phyloP scores from a whole-genome alignment of 2,797 vertebrate genomes.

The Hoplostethus mediterraneus region DNA sequence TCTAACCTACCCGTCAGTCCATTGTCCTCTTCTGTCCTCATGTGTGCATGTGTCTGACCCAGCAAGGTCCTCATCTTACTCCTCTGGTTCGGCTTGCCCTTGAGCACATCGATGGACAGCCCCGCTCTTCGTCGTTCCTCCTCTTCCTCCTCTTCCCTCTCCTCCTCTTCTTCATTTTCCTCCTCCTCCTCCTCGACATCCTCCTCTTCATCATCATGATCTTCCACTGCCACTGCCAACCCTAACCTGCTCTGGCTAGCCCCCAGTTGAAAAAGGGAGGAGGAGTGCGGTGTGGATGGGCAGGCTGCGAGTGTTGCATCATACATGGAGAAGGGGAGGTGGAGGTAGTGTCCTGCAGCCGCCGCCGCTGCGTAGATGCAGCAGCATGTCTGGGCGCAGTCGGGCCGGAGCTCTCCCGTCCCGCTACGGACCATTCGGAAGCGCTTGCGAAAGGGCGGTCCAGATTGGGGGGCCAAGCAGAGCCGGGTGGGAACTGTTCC shows the following conservation, averaged over 20 bases:
- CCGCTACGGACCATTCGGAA: conserved; percentile 86
- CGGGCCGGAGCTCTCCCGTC: conserved; percentile 76
- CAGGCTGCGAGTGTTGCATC: conserved; percentile 82
- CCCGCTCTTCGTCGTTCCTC: conserved; percentile 60
- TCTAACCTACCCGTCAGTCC: conserved; percentile 46
- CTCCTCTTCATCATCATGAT: conserved; percentile 66
- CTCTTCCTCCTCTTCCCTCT: conserved; percentile 58
- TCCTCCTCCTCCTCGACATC: conserved; percentile 65
- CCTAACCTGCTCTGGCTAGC: conserved; percentile 72
- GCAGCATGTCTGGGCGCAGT: conserved; percentile 92
- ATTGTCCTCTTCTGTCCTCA: conserved; percentile 61
- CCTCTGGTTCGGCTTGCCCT: conserved; percentile 58
- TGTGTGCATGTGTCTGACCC: conserved; percentile 40
- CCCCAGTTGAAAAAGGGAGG: conserved; percentile 79
- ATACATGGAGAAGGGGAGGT: conserved; percentile 90
- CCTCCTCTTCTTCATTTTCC: conserved; percentile 53
- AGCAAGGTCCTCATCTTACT: conserved; percentile 62
- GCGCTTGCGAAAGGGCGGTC: conserved; percentile 92
- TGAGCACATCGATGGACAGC: conserved; percentile 39
- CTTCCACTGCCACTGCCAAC: conserved; percentile 53
- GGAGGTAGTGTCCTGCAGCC: conserved; percentile 88
- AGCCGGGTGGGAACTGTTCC: conserved; percentile 65
- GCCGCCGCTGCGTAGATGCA: conserved; percentile 88
- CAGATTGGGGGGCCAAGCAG: conserved; percentile 69
- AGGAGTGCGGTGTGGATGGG: conserved; percentile 78